Evolutionary conservation across 2,113 vertebrate genomes (phyloP).

Genomic region (Xiphophorus maculatus): DNA sequence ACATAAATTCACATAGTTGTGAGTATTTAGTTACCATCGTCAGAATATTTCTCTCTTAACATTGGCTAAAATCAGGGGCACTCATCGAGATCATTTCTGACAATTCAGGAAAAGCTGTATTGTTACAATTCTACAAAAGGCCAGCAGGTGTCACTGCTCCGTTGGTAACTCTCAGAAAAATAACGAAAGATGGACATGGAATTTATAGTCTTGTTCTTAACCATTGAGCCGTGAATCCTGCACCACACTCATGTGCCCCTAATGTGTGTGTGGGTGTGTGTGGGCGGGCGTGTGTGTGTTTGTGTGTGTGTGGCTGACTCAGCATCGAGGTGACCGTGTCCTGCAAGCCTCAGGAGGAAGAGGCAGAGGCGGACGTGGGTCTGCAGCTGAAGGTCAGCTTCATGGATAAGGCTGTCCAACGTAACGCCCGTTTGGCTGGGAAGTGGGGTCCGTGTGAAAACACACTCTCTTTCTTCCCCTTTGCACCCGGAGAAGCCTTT

Average conservation of each 20-base stretch:
- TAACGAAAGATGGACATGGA: no score
- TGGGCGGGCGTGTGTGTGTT: not conserved
- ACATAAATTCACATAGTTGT: no score
- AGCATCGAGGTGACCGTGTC: slow-evolving; percentile 87
- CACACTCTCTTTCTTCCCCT: slow-evolving; percentile 88
- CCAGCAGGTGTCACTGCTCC: slow-evolving; percentile 55
- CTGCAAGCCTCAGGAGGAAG: slow-evolving; percentile 77
- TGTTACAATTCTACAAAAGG: not conserved
- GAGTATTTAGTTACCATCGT: no score
- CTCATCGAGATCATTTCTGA: no score
- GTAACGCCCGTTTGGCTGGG: slow-evolving; percentile 85
- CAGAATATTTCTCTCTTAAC: no score
- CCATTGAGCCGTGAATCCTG: no score
- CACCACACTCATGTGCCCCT: not conserved
- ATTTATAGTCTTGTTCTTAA: not conserved
- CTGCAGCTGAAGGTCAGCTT: slow-evolving; percentile 86
- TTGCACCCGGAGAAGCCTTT: slow-evolving; percentile 85
- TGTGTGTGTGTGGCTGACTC: slow-evolving; percentile 1
- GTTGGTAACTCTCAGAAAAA: not conserved
- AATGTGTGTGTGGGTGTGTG: not conserved
- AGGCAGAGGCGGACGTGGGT: slow-evolving; percentile 82
- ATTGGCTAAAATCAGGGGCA: no score
- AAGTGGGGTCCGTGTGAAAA: slow-evolving; percentile 88
- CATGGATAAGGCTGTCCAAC: slow-evolving; percentile 83
- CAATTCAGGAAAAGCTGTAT: not conserved